phyloP scores from a whole-genome alignment of 2,113 vertebrate genomes.

The Thunnus maccoyii region DNA sequence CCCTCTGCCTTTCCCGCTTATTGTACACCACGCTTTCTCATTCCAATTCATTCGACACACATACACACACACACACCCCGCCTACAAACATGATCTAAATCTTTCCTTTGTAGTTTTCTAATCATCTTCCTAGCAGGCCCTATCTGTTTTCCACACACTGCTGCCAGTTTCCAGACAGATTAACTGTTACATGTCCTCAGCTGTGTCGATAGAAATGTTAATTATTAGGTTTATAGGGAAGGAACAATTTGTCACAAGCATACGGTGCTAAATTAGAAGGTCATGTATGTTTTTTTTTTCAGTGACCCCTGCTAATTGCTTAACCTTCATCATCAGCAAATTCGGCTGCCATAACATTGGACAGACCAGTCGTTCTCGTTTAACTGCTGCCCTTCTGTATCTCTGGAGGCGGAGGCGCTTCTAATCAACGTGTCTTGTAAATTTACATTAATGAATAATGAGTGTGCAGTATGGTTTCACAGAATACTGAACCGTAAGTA shows the following conservation, averaged over 20 bases:
- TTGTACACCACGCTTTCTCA: slow-evolving; percentile 13
- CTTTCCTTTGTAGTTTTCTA: slow-evolving; percentile 68
- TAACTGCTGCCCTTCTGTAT: background rate
- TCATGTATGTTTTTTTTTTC: slow-evolving; percentile 5
- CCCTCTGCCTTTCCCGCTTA: slow-evolving; percentile 14
- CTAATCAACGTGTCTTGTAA: slow-evolving; percentile 27
- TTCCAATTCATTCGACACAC: slow-evolving; percentile 40
- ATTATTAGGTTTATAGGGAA: slow-evolving; percentile 51
- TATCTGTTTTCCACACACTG: slow-evolving; percentile 16
- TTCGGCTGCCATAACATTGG: slow-evolving; percentile 20
- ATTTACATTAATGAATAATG: slow-evolving; percentile 33
- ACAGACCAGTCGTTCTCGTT: background rate
- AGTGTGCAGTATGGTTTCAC: background rate
- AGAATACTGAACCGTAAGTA: slow-evolving; percentile 9
- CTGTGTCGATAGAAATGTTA: slow-evolving; percentile 59
- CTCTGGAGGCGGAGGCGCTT: background rate
- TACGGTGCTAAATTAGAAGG: slow-evolving; percentile 32
- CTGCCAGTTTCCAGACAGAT: slow-evolving; percentile 60
- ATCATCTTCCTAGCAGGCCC: slow-evolving; percentile 53
- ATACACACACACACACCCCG: slow-evolving; percentile 24
- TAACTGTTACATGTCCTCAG: slow-evolving; percentile 46
- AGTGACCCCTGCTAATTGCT: slow-evolving; percentile 52
- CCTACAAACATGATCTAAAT: slow-evolving; percentile 69
- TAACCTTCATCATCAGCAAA: slow-evolving; percentile 25
- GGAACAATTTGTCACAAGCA: slow-evolving; percentile 35